phyloP scores from a whole-genome alignment of 2,797 vertebrate genomes.

The Peromyscus melanophrys region DNA sequence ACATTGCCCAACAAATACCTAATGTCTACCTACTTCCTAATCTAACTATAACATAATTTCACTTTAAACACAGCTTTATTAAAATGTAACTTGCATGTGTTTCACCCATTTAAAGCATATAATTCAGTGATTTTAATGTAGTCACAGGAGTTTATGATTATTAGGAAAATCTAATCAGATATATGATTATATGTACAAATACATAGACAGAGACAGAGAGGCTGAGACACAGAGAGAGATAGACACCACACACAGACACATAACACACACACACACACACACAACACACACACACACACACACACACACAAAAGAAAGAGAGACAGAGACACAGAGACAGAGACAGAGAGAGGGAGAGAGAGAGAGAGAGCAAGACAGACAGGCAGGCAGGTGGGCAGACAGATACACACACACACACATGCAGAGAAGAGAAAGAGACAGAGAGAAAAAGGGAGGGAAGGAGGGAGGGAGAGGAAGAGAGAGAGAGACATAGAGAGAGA shows the following conservation, averaged over 20 bases:
- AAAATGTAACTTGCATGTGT: background rate
- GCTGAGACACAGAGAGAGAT: too few species aligned
- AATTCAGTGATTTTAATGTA: background rate
- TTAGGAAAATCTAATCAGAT: background rate
- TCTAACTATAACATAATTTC: background rate
- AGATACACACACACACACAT: background rate
- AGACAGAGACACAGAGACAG: too few species aligned
- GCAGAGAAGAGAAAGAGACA: background rate
- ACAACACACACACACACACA: background rate
- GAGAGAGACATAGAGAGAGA: too few species aligned
- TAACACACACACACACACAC: too few species aligned
- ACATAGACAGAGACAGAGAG: background rate
- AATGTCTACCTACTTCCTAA: background rate
- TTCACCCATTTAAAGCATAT: background rate
- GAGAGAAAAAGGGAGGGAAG: too few species aligned
- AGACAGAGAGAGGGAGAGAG: too few species aligned
- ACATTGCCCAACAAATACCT: background rate
- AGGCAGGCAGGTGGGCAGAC: too few species aligned
- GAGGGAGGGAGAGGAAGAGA: too few species aligned
- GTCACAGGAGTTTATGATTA: background rate
- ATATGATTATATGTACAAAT: background rate
- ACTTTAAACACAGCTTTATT: background rate
- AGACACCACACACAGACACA: too few species aligned
- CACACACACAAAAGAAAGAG: background rate
- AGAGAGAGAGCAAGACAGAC: too few species aligned